Conservation (phyloP, 2,888 invertebrate species). For the Phyto melanocephala region DNA sequence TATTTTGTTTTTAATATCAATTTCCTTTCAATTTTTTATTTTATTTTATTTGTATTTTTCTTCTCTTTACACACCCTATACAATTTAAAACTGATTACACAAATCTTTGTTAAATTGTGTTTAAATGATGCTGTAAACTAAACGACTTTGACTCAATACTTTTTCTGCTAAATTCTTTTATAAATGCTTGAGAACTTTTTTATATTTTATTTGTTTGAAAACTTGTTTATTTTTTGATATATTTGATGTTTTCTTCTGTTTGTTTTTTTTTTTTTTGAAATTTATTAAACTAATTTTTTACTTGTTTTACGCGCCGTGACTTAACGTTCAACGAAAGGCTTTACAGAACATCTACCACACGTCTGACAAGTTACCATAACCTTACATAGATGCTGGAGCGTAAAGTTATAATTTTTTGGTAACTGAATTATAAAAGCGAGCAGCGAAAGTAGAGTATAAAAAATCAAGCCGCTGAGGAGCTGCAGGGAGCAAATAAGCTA, state of each 20-base stretch:
- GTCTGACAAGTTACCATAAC: constrained; percentile 66
- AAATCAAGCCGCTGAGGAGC: constrained; percentile 33
- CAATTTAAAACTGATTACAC: constrained; percentile 48
- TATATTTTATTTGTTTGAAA: not conserved
- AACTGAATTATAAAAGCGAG: constrained; percentile 21
- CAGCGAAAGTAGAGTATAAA: constrained; percentile 9
- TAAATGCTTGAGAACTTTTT: constrained; percentile 2
- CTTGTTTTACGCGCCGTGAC: constrained; percentile 61
- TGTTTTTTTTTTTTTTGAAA: constrained; percentile 19
- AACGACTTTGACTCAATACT: not conserved
- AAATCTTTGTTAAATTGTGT: constrained; percentile 35
- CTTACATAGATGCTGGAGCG: constrained; percentile 63
- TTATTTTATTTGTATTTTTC: not conserved
- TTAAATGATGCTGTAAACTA: not conserved
- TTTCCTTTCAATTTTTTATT: constrained; percentile 23
- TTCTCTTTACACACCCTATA: constrained; percentile 56
- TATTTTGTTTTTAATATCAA: constrained; percentile 42
- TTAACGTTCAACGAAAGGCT: constrained; percentile 62
- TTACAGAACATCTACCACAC: constrained; percentile 68
- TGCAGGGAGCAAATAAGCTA: constrained; percentile 42
- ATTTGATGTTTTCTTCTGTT: constrained; percentile 4
- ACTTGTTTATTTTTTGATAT: not conserved
- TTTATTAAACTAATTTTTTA: constrained; percentile 17
- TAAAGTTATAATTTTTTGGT: constrained; percentile 46
- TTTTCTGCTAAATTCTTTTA: not conserved